Conservation (phyloP, 2,113 vertebrate genomes). For the Oceanites oceanicus region DNA sequence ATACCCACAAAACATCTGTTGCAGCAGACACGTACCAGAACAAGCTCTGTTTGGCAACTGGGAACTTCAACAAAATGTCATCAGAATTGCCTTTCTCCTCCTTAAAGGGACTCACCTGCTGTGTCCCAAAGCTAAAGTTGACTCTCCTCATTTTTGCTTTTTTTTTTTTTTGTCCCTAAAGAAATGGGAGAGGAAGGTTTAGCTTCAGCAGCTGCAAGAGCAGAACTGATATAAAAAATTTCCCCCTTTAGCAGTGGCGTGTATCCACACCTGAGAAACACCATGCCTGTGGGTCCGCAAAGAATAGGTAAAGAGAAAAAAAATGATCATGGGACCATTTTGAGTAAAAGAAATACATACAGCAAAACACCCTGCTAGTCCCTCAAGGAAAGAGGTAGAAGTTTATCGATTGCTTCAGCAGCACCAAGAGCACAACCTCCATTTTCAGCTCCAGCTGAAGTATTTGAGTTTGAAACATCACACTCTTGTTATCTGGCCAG, state of each 20-base stretch:
- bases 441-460: not conserved
- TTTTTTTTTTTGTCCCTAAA: not conserved
- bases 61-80: not conserved
- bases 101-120: not conserved
- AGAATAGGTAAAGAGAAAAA: not conserved
- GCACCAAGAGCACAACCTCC: not conserved
- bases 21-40: not conserved
- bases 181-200: not conserved
- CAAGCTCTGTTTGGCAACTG: not conserved
- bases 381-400: not conserved
- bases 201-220: not conserved
- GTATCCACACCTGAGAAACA: not conserved
- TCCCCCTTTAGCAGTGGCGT: not conserved
- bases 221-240: not conserved
- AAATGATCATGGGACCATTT: not conserved
- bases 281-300: not conserved
- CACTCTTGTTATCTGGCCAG: not conserved
- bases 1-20: constrained; percentile 14
- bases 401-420: not conserved
- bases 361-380: not conserved
- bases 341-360: not conserved
- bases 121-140: not conserved
- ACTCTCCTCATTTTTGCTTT: not conserved
- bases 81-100: not conserved
- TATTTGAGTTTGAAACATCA: not conserved